Base-by-base conservation (phyloP, 2,888 invertebrate genomes). In the Eupithecia exiguata region DNA sequence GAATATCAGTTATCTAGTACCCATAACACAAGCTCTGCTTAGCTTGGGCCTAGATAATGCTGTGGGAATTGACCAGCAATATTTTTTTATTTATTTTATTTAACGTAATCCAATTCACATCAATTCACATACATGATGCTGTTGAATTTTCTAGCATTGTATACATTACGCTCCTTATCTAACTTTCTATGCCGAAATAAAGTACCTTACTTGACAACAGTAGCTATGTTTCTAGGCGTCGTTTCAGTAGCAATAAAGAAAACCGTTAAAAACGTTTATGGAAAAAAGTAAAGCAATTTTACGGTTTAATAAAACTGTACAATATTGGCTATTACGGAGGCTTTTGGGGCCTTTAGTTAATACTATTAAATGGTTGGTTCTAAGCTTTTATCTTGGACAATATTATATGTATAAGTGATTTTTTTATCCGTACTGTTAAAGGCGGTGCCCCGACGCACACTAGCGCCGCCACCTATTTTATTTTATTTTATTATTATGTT, bases 211-310 rank as follows among this genome's bases (percentile, higher is more conserved):
- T 58, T 53, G 53, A 53, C 63, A n/a, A 63, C 36, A 63, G n/a
- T 65, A 21, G 63, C 16, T 40, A 61, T 61, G n/a, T 16, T 66
- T n/a, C 40, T 43, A 40, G 86, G 82, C 81, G 85, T 84, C 84
- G 84, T 88, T 84, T 81, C 79, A 79, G 76, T 75, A 69, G 86
- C 82, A 77, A 85, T 91, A 90, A 90, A 88, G 83, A 75, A 84
- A 83, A 81, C 87, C 86, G 87, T 89, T 91, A 91, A 91, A 90
- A 86, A 83, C 81, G 91, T 91, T 91, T 90, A 90, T 87, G 77
- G 88, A 87, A 87, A 89, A 89, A 91, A 88, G 86, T 89, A 87
- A 84, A 84, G 84, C 87, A 83, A 88, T 79, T 80, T 80, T 79
- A 80, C 74, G 79, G 74, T 79, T 77, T 74, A 30, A 78, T 80